Evolutionary conservation across 2,113 vertebrate genomes (phyloP).

Genomic region (Peromyscus maniculatus): DNA sequence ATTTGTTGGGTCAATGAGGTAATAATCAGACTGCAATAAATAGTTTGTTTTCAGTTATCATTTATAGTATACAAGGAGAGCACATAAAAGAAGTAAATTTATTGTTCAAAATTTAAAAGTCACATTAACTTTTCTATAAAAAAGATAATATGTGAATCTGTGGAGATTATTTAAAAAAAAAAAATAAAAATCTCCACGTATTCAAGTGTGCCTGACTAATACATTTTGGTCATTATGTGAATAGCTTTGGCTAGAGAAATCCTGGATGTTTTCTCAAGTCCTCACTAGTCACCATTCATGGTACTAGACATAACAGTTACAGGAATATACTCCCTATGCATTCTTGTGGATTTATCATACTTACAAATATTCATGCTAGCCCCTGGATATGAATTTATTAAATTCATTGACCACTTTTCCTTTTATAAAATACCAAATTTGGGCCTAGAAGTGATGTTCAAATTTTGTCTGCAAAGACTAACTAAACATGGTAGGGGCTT

Average conservation of each 20-base stretch:
- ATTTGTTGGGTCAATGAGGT: background rate
- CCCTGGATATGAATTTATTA: background rate
- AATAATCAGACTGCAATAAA: background rate
- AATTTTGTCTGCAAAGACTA: background rate
- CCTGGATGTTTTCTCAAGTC: background rate
- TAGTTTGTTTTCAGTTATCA: background rate
- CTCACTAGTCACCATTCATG: background rate
- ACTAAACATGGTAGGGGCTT: background rate
- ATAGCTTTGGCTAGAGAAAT: background rate
- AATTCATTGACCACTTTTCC: background rate
- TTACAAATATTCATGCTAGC: background rate
- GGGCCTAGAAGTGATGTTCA: background rate
- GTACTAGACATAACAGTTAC: background rate
- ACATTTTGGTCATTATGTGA: background rate
- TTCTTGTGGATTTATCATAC: background rate
- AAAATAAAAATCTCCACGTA: background rate
- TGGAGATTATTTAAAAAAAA: background rate
- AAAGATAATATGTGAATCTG: background rate
- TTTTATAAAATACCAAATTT: background rate
- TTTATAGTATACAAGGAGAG: background rate
- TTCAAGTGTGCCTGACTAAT: background rate
- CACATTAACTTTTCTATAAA: background rate
- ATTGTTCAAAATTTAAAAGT: background rate
- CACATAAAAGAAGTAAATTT: background rate
- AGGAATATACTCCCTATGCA: background rate